A percentile compares a stretch with the other conserved stretches of the same genome.
phyloP scores from a whole-genome alignment of 2,888 invertebrate genomes.

The Cyclophora albipunctata region DNA sequence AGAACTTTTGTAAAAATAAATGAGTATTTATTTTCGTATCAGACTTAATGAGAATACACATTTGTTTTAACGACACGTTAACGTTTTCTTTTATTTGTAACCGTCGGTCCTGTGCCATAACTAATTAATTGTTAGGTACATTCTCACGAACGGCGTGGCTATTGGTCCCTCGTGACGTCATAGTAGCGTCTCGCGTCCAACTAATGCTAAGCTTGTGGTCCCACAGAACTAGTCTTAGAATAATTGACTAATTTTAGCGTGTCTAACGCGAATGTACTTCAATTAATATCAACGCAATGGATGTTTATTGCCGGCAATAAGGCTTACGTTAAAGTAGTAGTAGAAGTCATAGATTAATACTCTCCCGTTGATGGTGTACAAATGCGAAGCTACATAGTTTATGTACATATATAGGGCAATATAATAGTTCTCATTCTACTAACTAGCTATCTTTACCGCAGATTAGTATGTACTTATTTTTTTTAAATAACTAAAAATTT shows the following conservation, averaged over 20 bases:
- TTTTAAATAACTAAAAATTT: too few species aligned
- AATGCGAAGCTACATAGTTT: too few species aligned
- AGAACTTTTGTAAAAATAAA: too few species aligned
- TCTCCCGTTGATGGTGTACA: too few species aligned
- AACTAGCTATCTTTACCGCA: too few species aligned
- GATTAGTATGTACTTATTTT: too few species aligned
- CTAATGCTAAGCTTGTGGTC: slow-evolving; percentile 11
- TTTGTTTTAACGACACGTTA: slow-evolving; percentile 3
- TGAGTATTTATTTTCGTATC: slow-evolving; percentile 4
- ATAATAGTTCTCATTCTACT: too few species aligned
- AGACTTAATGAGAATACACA: slow-evolving; percentile 16
- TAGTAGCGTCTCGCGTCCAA: neutral
- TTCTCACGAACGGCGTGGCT: slow-evolving; percentile 30
- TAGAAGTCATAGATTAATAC: too few species aligned
- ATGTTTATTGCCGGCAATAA: too few species aligned
- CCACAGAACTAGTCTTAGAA: slow-evolving; percentile 25
- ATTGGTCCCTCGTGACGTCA: slow-evolving; percentile 28
- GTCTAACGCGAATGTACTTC: slow-evolving; percentile 15
- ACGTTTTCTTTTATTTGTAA: slow-evolving; percentile 17
- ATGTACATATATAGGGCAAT: too few species aligned
- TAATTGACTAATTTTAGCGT: slow-evolving; percentile 14
- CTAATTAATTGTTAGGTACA: slow-evolving; percentile 26
- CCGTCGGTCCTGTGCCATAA: slow-evolving; percentile 18
- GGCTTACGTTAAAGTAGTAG: too few species aligned
- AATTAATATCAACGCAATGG: slow-evolving; percentile 2